Percentiles rank a stretch among this genome's conserved stretches.
Conservation (phyloP, 2,888 invertebrate species). For the Electrophaes corylata region DNA sequence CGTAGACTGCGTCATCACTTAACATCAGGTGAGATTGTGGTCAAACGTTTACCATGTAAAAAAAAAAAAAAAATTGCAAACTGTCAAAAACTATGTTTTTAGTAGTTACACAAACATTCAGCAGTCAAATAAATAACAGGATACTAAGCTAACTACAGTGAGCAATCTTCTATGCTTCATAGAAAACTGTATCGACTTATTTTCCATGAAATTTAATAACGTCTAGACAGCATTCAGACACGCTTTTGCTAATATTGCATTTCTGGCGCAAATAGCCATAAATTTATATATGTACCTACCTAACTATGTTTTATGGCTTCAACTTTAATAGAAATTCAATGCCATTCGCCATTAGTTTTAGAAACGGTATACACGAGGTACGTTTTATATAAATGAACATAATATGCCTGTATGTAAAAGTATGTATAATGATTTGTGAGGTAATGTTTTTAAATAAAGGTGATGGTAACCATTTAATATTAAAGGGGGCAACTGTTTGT, state of each 20-base stretch:
- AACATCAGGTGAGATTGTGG: no score
- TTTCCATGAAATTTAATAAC: conserved; percentile 4
- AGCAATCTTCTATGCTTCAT: not conserved
- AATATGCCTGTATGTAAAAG: no score
- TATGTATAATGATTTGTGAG: no score
- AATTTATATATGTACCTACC: conserved; percentile 7
- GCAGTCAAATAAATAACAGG: not conserved
- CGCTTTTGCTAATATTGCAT: conserved; percentile 12
- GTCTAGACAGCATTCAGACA: conserved; percentile 25
- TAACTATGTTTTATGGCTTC: conserved; percentile 19
- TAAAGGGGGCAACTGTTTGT: no score
- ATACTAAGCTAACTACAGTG: not conserved
- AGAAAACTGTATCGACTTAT: conserved; percentile 5
- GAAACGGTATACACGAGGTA: not conserved
- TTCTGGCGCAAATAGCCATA: conserved; percentile 14
- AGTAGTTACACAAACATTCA: no score
- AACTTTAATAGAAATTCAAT: conserved; percentile 18
- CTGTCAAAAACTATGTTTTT: no score
- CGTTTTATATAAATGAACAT: no score
- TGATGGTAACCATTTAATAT: no score
- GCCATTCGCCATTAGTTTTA: not conserved
- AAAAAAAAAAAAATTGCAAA: no score
- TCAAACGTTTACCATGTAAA: no score
- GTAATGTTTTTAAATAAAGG: no score
- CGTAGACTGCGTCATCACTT: no score